Evolutionary conservation across 2,797 vertebrate genomes (phyloP).

Genomic region (Micropoecilia bifurca): DNA sequence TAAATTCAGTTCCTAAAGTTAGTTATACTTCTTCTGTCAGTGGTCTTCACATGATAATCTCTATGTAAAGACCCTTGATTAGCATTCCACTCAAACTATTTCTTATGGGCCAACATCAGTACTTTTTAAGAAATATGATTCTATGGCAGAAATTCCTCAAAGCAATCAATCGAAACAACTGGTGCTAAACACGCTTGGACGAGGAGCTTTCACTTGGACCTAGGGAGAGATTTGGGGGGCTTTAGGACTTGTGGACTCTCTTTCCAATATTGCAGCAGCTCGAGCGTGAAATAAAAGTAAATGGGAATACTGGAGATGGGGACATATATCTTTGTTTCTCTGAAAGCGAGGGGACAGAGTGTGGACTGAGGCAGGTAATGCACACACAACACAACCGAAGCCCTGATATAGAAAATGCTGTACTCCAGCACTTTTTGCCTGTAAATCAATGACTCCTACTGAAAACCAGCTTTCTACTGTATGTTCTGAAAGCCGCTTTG

Average conservation of each 20-base stretch:
- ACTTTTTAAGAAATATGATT: conserved; percentile 51
- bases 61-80: conserved; percentile 33
- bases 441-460: conserved; percentile 63
- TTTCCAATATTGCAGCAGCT: conserved; percentile 74
- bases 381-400: conserved; percentile 45
- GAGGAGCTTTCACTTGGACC: conserved; percentile 69
- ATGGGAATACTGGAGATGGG: conserved; percentile 74
- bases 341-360: conserved; percentile 69
- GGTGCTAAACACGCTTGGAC: conserved; percentile 61
- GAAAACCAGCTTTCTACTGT: conserved; percentile 36
- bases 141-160: conserved; percentile 49
- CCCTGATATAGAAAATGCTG: conserved; percentile 67
- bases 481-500: conserved; percentile 39
- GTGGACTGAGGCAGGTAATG: conserved; percentile 50
- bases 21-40: conserved; percentile 27
- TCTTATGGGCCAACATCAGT: conserved; percentile 32
- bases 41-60: conserved; percentile 15
- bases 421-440: conserved; percentile 64
- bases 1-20: conserved; percentile 4
- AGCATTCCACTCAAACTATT: conserved; percentile 29
- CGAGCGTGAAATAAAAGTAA: conserved; percentile 82
- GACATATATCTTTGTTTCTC: conserved; percentile 80
- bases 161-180: conserved; percentile 65
- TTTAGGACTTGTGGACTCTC: conserved; percentile 73
- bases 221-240: conserved; percentile 74